These are phyloP conservation scores for Drosophila planitibia DNA, from an alignment of 2,888 invertebrate genomes.

Conservation along the genomic window DNA sequence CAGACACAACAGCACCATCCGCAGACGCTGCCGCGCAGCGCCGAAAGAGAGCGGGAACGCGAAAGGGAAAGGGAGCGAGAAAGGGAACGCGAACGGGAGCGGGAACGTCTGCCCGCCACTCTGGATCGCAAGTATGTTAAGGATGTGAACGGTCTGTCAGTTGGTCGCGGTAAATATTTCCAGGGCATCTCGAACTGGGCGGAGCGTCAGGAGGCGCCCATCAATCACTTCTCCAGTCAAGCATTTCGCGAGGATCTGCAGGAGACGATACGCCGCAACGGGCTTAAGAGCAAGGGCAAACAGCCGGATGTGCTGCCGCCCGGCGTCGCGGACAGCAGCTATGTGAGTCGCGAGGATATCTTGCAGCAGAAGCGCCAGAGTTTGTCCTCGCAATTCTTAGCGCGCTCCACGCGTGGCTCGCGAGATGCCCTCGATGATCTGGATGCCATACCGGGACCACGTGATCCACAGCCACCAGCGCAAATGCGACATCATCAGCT, in stretches of 20 bases:
- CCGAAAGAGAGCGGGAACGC: constrained; percentile 54
- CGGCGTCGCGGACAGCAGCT: constrained; percentile 60
- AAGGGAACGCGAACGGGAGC: constrained; percentile 72
- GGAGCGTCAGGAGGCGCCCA: constrained; percentile 50
- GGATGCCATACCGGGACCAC: constrained; percentile 78
- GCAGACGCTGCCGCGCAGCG: constrained; percentile 58
- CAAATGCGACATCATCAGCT: constrained; percentile 1
- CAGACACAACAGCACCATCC: constrained; percentile 20
- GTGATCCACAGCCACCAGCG: not conserved
- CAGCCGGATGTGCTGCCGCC: constrained; percentile 15
- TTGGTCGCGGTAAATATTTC: constrained; percentile 87
- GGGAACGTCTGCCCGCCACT: constrained; percentile 53
- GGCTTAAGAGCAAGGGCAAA: constrained; percentile 65
- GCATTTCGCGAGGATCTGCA: constrained; percentile 85
- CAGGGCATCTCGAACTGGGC: constrained; percentile 93
- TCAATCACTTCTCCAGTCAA: constrained; percentile 83
- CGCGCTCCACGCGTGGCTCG: constrained; percentile 82
- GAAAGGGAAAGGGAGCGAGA: constrained; percentile 34
- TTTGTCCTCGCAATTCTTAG: constrained; percentile 81
- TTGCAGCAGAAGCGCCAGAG: constrained; percentile 84
- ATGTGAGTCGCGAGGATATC: constrained; percentile 84
- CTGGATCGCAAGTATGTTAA: constrained; percentile 64
- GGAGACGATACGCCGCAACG: constrained; percentile 84
- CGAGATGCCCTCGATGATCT: constrained; percentile 83
- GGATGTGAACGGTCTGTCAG: constrained; percentile 55